These are phyloP conservation scores for Synergus japonicus DNA, from an alignment of 2,888 invertebrate genomes.

Conservation along the genomic window DNA sequence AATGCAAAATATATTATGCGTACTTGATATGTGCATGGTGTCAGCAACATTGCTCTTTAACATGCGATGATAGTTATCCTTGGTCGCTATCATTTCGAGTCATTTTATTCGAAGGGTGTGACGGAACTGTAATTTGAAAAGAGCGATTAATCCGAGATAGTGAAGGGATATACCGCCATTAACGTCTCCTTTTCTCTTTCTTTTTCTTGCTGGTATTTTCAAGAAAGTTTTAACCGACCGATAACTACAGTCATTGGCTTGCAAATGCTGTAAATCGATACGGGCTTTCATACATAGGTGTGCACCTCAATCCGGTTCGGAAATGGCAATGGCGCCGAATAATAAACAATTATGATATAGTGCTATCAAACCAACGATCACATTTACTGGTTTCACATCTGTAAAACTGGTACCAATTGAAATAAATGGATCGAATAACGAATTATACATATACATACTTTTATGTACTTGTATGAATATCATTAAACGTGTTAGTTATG, in stretches of 20 bases:
- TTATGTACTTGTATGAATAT: not conserved
- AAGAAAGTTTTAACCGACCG: constrained; percentile 12
- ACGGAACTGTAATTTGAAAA: constrained; percentile 68
- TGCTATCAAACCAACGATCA: not conserved
- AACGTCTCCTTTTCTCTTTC: constrained; percentile 55
- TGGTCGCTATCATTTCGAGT: constrained; percentile 70
- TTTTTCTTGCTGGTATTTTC: constrained; percentile 47
- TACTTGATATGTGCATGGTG: constrained; percentile 52
- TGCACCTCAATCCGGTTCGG: not conserved
- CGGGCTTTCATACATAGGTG: constrained; percentile 5
- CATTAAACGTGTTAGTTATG: not conserved
- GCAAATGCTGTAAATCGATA: constrained; percentile 28
- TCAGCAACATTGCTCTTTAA: constrained; percentile 69
- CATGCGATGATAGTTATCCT: constrained; percentile 71
- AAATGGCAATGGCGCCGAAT: not conserved
- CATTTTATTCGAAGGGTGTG: constrained; percentile 72
- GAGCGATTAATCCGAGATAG: constrained; percentile 68
- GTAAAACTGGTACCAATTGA: not conserved
- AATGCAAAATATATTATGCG: constrained; percentile 42
- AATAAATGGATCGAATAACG: not conserved
- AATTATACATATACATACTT: not conserved
- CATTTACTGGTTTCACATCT: not conserved
- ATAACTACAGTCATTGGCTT: constrained; percentile 5
- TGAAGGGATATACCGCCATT: constrained; percentile 65
- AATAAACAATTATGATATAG: constrained; percentile 26